Evolutionary conservation across 2,113 vertebrate species (phyloP), one percentile per base, ranked within the genome.

Genomic region (Ceuthmochares aereus): DNA sequence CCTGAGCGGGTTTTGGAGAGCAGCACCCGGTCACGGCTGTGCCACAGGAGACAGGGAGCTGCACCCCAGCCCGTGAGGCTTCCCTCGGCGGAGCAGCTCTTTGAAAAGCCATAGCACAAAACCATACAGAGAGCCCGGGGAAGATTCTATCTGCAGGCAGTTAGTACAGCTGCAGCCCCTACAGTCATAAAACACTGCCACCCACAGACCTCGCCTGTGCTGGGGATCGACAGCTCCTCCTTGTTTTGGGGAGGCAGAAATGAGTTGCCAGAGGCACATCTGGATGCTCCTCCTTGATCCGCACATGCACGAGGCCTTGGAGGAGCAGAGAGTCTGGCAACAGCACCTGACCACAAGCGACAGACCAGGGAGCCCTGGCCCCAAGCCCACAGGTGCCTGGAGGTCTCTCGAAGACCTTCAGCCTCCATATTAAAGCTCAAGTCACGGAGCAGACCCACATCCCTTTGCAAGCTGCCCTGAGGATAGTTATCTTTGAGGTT

Each of bases 161-260:
- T 4, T 1, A 45, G 29, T 43, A 32, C 70, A 60, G 87, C 47
- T 89, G 74, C 87, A 87, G 68, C 32, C 69, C 79, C 58, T 12
- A 3, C 1, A 0, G 58, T 2, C 84, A 62, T 9, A 27, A 62
- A 91, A 42, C n/a, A 10, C 40, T 19, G 27, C 68, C 6, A 0
- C 52, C 77, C 81, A 75, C 7, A 0, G 66, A 45, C 34, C 69
- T 55, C 3, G 1, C 52, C 36, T 27, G 22, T 37, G 36, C 43
- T 76, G 79, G 47, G 56, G 40, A 90, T 55, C 64, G 74, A 59
- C 60, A 67, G 37, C 56, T 82, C 56, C 47, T 87, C 64, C 84
- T 62, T 82, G 64, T 59, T 93, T 73, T 51, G 34, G 52, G 69
- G 52, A 93, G 54, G 37, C 77, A 87, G 76, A 95, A 89, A 82